Percentiles rank a stretch among this genome's conserved stretches.
Evolutionary conservation across 2,888 invertebrate species (phyloP).

Genomic region (Agrochola litura): DNA sequence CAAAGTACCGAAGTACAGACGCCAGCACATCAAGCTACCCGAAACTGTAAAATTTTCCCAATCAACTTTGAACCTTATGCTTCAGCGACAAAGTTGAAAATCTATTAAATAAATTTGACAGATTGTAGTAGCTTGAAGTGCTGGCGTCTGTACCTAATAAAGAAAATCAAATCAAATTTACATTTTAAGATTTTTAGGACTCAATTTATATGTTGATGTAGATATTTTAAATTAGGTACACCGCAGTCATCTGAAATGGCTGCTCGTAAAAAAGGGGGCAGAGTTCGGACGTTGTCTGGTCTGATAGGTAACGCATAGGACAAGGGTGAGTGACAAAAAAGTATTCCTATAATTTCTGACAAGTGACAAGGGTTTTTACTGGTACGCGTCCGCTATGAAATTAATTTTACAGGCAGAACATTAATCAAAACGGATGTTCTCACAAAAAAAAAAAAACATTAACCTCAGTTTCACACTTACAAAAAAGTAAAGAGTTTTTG

Average conservation of each 20-base stretch:
- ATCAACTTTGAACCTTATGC: too few species aligned
- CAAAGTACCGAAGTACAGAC: too few species aligned
- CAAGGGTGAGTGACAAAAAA: not conserved
- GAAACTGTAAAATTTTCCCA: too few species aligned
- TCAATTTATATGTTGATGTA: not conserved
- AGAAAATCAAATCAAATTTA: not conserved
- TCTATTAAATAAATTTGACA: too few species aligned
- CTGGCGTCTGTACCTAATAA: too few species aligned
- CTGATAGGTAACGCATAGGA: not conserved
- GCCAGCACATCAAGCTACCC: too few species aligned
- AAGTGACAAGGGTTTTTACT: not conserved
- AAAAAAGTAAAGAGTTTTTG: constrained; percentile 12
- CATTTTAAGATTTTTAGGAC: not conserved
- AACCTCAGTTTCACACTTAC: not conserved
- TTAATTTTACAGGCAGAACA: not conserved
- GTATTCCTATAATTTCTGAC: too few species aligned
- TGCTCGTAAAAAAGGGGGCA: not conserved
- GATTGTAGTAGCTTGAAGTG: too few species aligned
- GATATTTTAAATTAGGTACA: not conserved
- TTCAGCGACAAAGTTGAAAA: too few species aligned
- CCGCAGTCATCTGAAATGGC: not conserved
- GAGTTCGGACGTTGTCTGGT: not conserved
- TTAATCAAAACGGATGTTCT: not conserved
- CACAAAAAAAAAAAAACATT: not conserved
- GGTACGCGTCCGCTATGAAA: not conserved